Evolutionary conservation across 2,888 invertebrate genomes (phyloP), one percentile per base, ranked within the genome.

Genomic region (Aspidiotus rigidus): DNA sequence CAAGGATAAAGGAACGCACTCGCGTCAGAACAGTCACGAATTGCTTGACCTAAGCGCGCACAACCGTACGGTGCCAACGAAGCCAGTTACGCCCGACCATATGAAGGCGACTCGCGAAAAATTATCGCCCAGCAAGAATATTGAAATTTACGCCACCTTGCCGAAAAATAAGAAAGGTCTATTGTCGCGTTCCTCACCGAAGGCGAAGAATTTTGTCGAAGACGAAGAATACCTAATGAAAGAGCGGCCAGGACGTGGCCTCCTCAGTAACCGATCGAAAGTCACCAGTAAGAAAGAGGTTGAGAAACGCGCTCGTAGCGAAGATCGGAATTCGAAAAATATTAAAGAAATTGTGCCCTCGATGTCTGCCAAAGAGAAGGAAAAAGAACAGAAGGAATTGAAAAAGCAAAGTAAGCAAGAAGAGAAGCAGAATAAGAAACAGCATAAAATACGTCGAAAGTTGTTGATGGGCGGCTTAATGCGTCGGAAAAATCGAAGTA

Each of bases 71-170:
- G 74, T 73, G 8, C 63, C 63, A 28, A 56, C 63, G 17, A 71
- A 67, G 28, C 28, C 28, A 53, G 60, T 15, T 11, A 56, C 60
- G 69, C 13, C 64, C 69, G 57, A 72, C 28, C 28, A 28, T 69
- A 41, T 53, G 71, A 62, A 62, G 56, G n/a, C n/a, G 44, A 17
- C 39, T 0, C 64, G 67, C 11, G 72, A 61, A 44, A 73, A 71
- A 70, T 44, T 28, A 3, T 62, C 69, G 28, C 64, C 74, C 42
- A 73, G 79, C 75, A 86, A 86, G 75, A 90, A 84, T 73, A 93
- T 93, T 71, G 93, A 93, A 80, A 92, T 93, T 72, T 93, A 93
- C 77, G 93, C 93, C 0, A 93, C 93, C 0, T 78, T 93, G 42
- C 93, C 93, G 1, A 93, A 93, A 78, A 92, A 90, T 79, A 91